Conservation (phyloP, 1,140 invertebrate genomes). For the Procambarus clarkii region DNA sequence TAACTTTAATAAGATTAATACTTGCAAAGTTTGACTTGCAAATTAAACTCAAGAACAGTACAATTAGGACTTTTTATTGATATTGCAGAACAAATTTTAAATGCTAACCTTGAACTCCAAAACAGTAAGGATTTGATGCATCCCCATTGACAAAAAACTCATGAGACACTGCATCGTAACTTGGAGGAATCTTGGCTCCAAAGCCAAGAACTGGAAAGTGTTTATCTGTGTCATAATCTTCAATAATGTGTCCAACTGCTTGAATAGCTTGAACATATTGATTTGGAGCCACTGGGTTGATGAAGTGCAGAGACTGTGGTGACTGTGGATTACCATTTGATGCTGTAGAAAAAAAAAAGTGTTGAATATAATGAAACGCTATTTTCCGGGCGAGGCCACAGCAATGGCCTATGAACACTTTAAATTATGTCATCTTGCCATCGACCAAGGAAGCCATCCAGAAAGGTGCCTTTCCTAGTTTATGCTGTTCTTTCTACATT, state of each 20-base stretch:
- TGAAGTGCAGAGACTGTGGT: slow-evolving; percentile 80
- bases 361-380: too few species aligned
- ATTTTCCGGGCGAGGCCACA: too few species aligned
- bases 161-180: slow-evolving; percentile 78
- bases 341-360: slow-evolving; percentile 75
- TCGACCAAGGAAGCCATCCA: too few species aligned
- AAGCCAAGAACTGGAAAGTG: slow-evolving; percentile 74
- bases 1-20: background rate
- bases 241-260: slow-evolving; percentile 81
- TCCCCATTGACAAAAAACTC: slow-evolving; percentile 81
- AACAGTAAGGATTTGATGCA: slow-evolving; percentile 79
- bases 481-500: too few species aligned
- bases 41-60: background rate
- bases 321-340: slow-evolving; percentile 82
- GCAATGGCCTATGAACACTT: too few species aligned
- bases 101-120: slow-evolving; percentile 75
- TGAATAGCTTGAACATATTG: slow-evolving; percentile 81
- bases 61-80: background rate
- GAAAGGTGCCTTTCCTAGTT: too few species aligned
- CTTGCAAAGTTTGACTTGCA: background rate
- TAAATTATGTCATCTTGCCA: too few species aligned
- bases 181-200: slow-evolving; percentile 76
- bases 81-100: background rate
- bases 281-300: slow-evolving; percentile 76
- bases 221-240: slow-evolving; percentile 81